Evolutionary conservation across 2,113 vertebrate species (phyloP), one percentile per base, ranked within the genome.

Genomic region (Stegastes partitus): DNA sequence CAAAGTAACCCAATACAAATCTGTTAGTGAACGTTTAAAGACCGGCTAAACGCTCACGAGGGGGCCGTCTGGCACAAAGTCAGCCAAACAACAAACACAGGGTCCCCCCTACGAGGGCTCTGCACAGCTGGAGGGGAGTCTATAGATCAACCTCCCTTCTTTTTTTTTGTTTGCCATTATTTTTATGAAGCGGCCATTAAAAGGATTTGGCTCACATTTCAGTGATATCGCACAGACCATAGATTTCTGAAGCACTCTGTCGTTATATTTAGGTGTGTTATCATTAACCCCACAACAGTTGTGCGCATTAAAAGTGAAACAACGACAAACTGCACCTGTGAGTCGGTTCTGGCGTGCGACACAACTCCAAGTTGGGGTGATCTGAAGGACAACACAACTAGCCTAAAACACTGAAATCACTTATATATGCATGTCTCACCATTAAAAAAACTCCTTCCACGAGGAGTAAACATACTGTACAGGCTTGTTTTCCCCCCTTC

Each of bases 181-280:
- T 58, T 78, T 78, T 31, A 80, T 58, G 63, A 84, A 55, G 57
- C 31, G 87, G 73, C 66, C 64, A 54, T 68, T 82, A 70, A 87
- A 77, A 25, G 42, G 7, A 63, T 70, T 47, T 65, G 56, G n/a
- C 74, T 69, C 64, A 25, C 42, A 57, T 62, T 74, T 84, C 15
- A 25, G 51, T 56, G 21, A 47, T n/a, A 63, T 73, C 44, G 31
- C 31, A 55, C n/a, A 74, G 26, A 53, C 25, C 19, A 44, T 16
- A 34, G 53, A 45, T 45, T 68, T 42, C 37, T 50, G 25, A 56
- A 54, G 25, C 57, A 42, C 39, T 42, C 15, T 42, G 39, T 4
- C 11, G 39, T 42, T 14, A 42, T 42, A 42, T 42, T 42, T 42
- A 42, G 39, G 39, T 42, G 39, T 15, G 14, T 42, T 42, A 2